Evolutionary conservation across 2,797 vertebrate species (phyloP).

Genomic region (Semotilus atromaculatus): DNA sequence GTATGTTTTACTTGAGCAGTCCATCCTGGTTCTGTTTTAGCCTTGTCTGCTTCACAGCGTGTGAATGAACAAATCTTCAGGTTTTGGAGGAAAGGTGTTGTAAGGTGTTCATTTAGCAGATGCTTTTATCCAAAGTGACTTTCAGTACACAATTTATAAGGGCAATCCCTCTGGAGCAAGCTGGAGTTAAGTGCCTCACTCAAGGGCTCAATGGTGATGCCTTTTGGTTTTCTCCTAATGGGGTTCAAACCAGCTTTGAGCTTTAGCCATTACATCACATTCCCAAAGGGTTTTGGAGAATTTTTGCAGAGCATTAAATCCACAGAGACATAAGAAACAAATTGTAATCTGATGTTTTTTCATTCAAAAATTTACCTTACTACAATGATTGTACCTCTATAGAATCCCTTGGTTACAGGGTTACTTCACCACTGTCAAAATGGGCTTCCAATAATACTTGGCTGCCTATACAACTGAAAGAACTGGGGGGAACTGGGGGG

Average conservation of each 20-base stretch:
- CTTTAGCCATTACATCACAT: background rate
- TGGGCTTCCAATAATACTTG: no score
- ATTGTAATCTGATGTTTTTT: background rate
- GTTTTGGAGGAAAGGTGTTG: background rate
- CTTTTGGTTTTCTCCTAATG: slow-evolving; percentile 11
- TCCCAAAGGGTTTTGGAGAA: background rate
- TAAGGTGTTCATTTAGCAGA: slow-evolving; percentile 7
- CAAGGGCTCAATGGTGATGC: background rate
- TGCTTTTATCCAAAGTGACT: slow-evolving; percentile 6
- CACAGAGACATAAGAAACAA: background rate
- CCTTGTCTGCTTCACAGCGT: background rate
- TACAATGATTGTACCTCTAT: background rate
- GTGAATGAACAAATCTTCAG: background rate
- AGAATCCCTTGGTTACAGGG: background rate
- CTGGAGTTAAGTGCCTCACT: background rate
- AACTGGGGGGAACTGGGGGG: no score
- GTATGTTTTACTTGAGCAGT: background rate
- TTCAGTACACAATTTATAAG: background rate
- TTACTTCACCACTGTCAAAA: no score
- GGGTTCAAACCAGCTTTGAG: background rate
- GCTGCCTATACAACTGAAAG: no score
- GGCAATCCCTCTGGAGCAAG: background rate
- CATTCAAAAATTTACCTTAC: background rate
- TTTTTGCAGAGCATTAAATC: background rate
- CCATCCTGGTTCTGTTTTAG: background rate